Base-by-base conservation (phyloP, 2,797 vertebrate genomes). In the Paramormyrops hopkinsi region DNA sequence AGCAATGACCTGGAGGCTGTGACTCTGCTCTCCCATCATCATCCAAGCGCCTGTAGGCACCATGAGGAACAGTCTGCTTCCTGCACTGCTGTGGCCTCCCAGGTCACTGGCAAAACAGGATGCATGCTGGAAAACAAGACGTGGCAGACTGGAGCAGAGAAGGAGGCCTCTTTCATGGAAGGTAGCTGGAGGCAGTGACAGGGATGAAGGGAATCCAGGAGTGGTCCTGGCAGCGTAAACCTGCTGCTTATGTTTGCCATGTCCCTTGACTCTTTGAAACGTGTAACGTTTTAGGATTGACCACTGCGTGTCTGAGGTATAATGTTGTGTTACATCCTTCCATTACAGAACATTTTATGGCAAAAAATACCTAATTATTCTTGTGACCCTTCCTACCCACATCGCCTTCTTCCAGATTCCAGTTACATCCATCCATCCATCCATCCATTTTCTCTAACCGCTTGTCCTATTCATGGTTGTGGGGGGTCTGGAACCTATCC, bases 61-160 rank as follows among this genome's bases (percentile, higher is more conserved):
- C 51, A 33, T 9, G 82, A 89, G 62, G 73, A 90, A 90, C 85
- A 88, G 50, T 89, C 53, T 56, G 88, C 59, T 91, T 90, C 90
- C 89, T 88, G 90, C 86, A 79, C 41, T 50, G 53, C n/a, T 1
- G 12, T 76, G 88, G 89, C 51, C 50, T 89, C 62, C 44, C 76
- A 48, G 65, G 37, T 89, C 50, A 51, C 53, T 88, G 87, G 87
- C 19, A 91, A 92, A 93, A 92, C 92, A 92, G 93, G 92, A 93
- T 91, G 84, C 87, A 59, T 89, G 50, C 76, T 88, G 88, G 73
- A 91, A 91, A 89, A 90, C 82, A 89, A 59, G 86, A 59, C 73
- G 73, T 59, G 89, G 87, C 84, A 53, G 88, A 62, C 12, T 33
- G 89, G 87, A 54, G 37, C 19, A 19, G 41, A 48, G 79, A 83